Base-by-base conservation (phyloP, 1,140 invertebrate genomes). In the Drosophila suzukii region DNA sequence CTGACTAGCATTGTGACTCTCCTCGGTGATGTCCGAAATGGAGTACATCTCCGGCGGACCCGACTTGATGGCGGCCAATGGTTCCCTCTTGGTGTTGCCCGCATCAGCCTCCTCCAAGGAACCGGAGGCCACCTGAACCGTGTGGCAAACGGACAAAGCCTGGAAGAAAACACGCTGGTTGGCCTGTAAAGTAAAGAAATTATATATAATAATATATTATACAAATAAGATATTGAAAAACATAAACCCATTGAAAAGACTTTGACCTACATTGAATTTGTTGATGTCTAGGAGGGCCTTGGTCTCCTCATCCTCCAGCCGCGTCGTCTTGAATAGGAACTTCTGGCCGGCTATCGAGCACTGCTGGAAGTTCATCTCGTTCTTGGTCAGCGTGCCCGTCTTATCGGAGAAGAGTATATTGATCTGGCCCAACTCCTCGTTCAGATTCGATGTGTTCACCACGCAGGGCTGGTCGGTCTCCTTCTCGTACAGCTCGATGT, bases 401-500 rank as follows among this genome's bases (percentile, higher is more conserved):
- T 99, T 99, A 89, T 99, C 98, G 0, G 97, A 98, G 91, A 98
- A 98, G 11, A 98, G 94, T 66, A 98, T 98, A 88, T 97, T 97
- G 6, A 99, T 96, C 93, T 96, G 98, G 13, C 99, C 99, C 4
- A 99, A 93, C 93, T 99, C 99, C 93, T 99, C 99, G 93, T 99
- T 99, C 10, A 99, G 93, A 94, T 99, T 99, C 6, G 98, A 99
- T 0, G 98, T 99, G 77, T 99, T 94, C 0, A 98, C 99, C 93
- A 97, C 96, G 0, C 98, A 98, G 11, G 97, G 97, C 30, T 97
- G 98, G 86, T 99, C 96, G 3, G 95, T 96, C 74, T 97, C 96
- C 62, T 95, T 95, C 91, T 99, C 96, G 85, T 98, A 98, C 95
- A 99, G 98, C 73, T 99, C 96, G 36, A 95, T 93, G 92, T 99